Conservation (phyloP, 2,113 vertebrate species). For the Theropithecus gelada region DNA sequence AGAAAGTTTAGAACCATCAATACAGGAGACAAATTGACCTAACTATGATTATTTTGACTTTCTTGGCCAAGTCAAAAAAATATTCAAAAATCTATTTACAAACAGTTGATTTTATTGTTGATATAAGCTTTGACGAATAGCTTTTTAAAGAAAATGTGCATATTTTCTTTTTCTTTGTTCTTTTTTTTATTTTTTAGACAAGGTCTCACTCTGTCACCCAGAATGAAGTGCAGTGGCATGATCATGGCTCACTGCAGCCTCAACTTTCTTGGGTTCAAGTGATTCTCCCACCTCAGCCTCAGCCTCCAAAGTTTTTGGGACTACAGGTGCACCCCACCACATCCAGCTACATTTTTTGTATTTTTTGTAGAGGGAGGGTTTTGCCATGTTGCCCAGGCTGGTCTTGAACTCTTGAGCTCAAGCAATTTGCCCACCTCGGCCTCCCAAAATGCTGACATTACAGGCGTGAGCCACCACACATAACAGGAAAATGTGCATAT, state of each 20-base stretch:
- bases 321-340: background rate
- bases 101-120: background rate
- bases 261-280: background rate
- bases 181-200: background rate
- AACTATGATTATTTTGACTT: background rate
- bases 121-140: background rate
- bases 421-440: background rate
- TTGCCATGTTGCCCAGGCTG: background rate
- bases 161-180: background rate
- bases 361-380: background rate
- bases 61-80: background rate
- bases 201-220: background rate
- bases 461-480: background rate
- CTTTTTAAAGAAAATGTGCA: background rate
- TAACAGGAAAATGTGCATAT: background rate
- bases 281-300: background rate
- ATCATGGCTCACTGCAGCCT: background rate
- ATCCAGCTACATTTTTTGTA: background rate
- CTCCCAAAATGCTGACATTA: background rate
- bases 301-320: background rate
- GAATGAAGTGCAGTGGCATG: background rate
- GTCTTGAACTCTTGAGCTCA: background rate
- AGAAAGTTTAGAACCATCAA: background rate
- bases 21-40: background rate
- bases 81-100: background rate